Base-by-base conservation (phyloP, 1,140 invertebrate genomes). In the Pissodes strobi region DNA sequence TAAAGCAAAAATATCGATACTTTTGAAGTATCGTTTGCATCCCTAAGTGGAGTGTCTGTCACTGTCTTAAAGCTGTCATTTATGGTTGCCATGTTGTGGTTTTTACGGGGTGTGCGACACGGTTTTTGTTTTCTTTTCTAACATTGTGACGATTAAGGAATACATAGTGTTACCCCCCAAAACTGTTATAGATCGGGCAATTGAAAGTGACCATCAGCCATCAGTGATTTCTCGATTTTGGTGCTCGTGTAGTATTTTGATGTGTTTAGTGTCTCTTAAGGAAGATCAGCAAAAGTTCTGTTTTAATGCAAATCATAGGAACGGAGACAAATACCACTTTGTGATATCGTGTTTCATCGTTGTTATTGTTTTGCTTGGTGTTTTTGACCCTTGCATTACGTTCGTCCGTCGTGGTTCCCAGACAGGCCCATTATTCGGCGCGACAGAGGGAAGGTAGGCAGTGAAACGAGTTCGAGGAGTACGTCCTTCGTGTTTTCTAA, bases 361-460 rank as follows among this genome's bases (percentile, higher is more conserved):
- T 84, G 82, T 84, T 83, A 81, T 83, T 84, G 82, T 84, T 83
- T 83, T 83, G 82, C 79, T 78, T 77, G 76, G 77, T 81, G 78
- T 73, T 81, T 81, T 80, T 76, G 79, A 81, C 81, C 79, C 76
- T 72, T 69, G 66, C 51, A 53, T 49, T 48, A 57, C 55, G 57
- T n/a, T n/a, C n/a, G n/a, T 56, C 53, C 49, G 66, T 67, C 66
- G 68, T 66, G 62, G 67, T 68, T 62, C 57, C 58, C 69, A 70
- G 74, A 70, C 46, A 63, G 75, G 72, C 75, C 72, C 74, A 75
- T 73, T 76, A 62, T 59, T 38, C 30, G 53, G 41, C 55, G 53
- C 52, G 64, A 63, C 64, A 38, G 49, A 62, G 53, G 56, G 52
- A 63, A 45, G 51, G 59, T 37, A 45, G 66, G 66, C 55, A 58